Conservation (phyloP, 2,113 vertebrate genomes). For the Agelaius phoeniceus region DNA sequence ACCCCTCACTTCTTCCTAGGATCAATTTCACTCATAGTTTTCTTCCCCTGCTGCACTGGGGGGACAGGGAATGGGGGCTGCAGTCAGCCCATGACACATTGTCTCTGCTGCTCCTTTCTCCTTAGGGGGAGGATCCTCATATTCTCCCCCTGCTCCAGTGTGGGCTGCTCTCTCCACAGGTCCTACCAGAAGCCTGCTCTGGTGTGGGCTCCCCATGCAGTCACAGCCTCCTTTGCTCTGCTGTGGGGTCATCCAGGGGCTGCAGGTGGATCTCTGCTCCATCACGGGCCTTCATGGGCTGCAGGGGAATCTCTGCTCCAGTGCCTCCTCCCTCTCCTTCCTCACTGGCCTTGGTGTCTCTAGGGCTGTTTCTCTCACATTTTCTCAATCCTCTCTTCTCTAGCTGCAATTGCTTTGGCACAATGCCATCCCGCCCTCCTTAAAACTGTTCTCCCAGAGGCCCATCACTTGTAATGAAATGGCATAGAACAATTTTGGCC, state of each 20-base stretch:
- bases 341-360: neutral
- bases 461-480: too few species aligned
- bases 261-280: neutral
- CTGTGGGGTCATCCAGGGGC: neutral
- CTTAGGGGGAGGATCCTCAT: neutral
- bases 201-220: neutral
- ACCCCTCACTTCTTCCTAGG: neutral
- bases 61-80: neutral
- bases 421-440: too few species aligned
- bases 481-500: too few species aligned
- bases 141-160: neutral
- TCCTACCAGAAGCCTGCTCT: neutral
- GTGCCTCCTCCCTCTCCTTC: neutral
- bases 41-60: accelerated
- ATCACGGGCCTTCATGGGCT: neutral
- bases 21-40: neutral
- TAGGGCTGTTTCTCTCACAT: neutral
- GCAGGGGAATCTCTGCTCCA: neutral
- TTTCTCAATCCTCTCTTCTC: neutral
- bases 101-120: neutral
- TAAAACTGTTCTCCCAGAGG: neutral
- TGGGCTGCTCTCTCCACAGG: neutral
- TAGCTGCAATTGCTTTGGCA: neutral
- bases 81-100: neutral
- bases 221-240: neutral